Evolutionary conservation across 1,140 invertebrate species (phyloP), one percentile per base, ranked within the genome.

Genomic region (Achroia grisella): DNA sequence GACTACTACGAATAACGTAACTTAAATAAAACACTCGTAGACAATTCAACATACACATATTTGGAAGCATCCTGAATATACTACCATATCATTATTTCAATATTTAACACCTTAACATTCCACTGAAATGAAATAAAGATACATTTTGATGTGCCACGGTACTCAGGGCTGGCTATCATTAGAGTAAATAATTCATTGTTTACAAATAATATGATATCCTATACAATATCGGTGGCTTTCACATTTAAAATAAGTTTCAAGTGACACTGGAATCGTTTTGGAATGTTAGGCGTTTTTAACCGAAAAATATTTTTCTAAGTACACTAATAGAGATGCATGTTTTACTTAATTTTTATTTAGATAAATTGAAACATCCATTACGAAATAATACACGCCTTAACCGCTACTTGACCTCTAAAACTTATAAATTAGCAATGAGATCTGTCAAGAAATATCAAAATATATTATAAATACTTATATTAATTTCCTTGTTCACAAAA

Each of bases 131-230:
- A 52, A 52, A 62, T 31, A 49, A 49, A 45, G 46, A 52, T 56
- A 57, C 39, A 49, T n/a, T 58, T 65, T 61, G 57, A 61, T 47
- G 62, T 73, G 62, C 72, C 62, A 68, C 64, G 74, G 77, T 72
- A 78, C 72, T 60, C 66, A 48, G 44, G 56, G 53, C 56, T 33
- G 33, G 42, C 14, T 17, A 31, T 37, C 2, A 11, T n/a, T 37
- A 17, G 35, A 10, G 35, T 37, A 15, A n/a, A 37, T 37, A 14
- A 13, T 17, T 37, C 13, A 17, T 37, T 17, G 9, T 31, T 31
- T 31, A 31, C 30, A 31, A 31, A 31, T 31, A n/a, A 31, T 37
- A 17, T 37, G 2, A 31, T 37, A 17, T 37, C 44, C 44, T 65
- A 62, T 43, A 53, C 28, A 51, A 48, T 64, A 69, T 67, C 69